A percentile compares a stretch with the other conserved stretches of the same genome.
Evolutionary conservation across 2,888 invertebrate genomes (phyloP).

Genomic region (Eristalis pertinax): DNA sequence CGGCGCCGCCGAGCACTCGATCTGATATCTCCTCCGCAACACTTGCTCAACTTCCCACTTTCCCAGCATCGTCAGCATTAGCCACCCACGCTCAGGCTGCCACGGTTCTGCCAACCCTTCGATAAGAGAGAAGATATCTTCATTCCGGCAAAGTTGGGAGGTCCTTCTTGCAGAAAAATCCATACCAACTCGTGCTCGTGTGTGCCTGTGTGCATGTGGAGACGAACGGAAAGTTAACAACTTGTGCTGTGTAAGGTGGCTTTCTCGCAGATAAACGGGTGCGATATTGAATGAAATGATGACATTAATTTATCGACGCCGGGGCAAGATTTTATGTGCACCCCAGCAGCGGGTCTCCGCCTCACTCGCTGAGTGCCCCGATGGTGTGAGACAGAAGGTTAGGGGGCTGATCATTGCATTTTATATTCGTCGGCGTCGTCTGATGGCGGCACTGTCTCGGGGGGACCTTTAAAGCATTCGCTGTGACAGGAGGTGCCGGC

Average conservation of each 20-base stretch:
- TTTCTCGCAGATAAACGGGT: conserved; percentile 59
- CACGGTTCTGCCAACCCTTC: conserved; percentile 15
- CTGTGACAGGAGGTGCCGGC: not conserved
- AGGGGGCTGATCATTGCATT: conserved; percentile 59
- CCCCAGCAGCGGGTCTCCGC: conserved; percentile 4
- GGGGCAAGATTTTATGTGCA: conserved; percentile 44
- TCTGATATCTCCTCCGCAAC: conserved; percentile 19
- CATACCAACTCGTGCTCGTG: not conserved
- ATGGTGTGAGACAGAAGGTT: not conserved
- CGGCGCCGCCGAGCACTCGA: conserved; percentile 3
- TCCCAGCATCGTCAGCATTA: conserved; percentile 36
- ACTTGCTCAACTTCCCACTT: conserved; percentile 40
- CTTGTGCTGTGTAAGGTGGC: conserved; percentile 64
- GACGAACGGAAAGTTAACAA: conserved; percentile 58
- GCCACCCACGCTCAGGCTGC: not conserved
- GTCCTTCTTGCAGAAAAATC: conserved; percentile 17
- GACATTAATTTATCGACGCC: conserved; percentile 69
- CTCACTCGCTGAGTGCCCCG: not conserved
- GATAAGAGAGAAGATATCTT: conserved; percentile 41
- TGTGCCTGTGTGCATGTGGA: conserved; percentile 5
- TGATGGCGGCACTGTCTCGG: not conserved
- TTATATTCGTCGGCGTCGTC: too few species aligned
- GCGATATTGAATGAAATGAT: conserved; percentile 67
- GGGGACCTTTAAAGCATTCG: not conserved
- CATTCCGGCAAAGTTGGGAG: conserved; percentile 11